phyloP scores from a whole-genome alignment of 1,140 invertebrate genomes.

The Brachionus koreanus region DNA sequence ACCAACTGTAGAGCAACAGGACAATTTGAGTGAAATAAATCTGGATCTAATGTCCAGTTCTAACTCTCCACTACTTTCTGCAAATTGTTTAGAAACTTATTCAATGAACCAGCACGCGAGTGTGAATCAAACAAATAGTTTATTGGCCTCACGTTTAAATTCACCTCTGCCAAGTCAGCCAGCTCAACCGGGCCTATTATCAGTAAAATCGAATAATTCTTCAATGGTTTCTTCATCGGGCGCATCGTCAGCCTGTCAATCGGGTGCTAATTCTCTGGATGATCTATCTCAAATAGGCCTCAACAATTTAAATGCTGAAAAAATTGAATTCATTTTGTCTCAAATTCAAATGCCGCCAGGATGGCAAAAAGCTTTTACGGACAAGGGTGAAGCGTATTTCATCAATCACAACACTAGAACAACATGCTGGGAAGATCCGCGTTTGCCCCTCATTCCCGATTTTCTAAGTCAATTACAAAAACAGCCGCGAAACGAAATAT shows the following conservation, averaged over 20 bases:
- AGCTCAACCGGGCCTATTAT: not conserved
- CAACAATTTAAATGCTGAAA: constrained; percentile 18
- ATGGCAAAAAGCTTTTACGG: constrained; percentile 64
- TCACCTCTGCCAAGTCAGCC: not conserved
- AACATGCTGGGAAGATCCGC: constrained; percentile 97
- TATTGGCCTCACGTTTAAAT: constrained; percentile 27
- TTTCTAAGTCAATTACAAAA: constrained; percentile 9
- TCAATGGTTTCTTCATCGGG: constrained; percentile 1
- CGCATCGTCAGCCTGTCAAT: not conserved
- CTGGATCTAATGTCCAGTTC: constrained; percentile 20
- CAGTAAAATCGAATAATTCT: not conserved
- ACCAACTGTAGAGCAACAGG: not conserved
- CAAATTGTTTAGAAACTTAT: not conserved
- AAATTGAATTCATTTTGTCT: constrained; percentile 25
- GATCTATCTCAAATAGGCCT: not conserved
- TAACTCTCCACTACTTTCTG: not conserved
- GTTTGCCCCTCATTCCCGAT: constrained; percentile 53
- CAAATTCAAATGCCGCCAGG: constrained; percentile 38
- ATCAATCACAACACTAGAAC: constrained; percentile 98
- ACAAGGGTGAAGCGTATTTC: constrained; percentile 80
- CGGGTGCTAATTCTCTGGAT: not conserved
- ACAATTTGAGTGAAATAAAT: not conserved
- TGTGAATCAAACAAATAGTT: not conserved
- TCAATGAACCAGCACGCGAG: not conserved
- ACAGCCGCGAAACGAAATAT: not conserved